These are phyloP conservation scores for Ascaphus truei DNA, from an alignment of 2,113 vertebrate genomes.

Conservation along the genomic window DNA sequence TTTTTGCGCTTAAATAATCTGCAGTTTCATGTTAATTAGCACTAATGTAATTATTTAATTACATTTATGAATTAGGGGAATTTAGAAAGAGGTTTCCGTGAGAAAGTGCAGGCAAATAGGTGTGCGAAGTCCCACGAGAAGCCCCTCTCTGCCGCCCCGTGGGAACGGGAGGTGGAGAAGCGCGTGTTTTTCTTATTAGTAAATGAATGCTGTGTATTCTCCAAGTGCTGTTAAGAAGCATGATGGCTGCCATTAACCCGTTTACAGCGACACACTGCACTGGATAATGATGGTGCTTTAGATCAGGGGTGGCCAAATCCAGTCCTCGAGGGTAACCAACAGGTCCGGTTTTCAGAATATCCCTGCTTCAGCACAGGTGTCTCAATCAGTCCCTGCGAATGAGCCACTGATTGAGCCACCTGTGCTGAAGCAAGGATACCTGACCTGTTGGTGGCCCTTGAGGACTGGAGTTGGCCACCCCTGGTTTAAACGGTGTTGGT, in stretches of 20 bases:
- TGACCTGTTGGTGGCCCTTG: too few relatives aligned
- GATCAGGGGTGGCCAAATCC: too few relatives aligned
- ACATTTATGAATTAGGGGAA: constrained; percentile 91
- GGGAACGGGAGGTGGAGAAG: neutral
- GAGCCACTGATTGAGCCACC: too few relatives aligned
- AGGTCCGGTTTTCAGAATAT: too few relatives aligned
- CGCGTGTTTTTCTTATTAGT: neutral
- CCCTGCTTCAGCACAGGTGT: too few relatives aligned
- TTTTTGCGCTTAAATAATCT: constrained; percentile 95
- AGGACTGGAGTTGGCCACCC: too few relatives aligned
- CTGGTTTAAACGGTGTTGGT: neutral
- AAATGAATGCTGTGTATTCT: neutral
- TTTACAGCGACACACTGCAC: too few relatives aligned
- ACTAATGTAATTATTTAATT: constrained; percentile 99
- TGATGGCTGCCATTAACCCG: neutral
- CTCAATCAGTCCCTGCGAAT: too few relatives aligned
- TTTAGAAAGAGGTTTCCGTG: constrained; percentile 47
- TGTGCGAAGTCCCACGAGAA: constrained; percentile 1
- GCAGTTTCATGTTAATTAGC: constrained; percentile 96
- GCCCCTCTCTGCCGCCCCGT: neutral
- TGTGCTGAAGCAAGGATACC: too few relatives aligned
- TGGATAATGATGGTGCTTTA: too few relatives aligned
- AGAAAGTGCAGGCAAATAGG: constrained; percentile 51
- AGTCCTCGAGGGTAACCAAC: too few relatives aligned
- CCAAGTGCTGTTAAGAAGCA: neutral